Evolutionary conservation across 2,888 invertebrate genomes (phyloP), one percentile per base, ranked within the genome.

Genomic region (Polydrusus pterygomalis): DNA sequence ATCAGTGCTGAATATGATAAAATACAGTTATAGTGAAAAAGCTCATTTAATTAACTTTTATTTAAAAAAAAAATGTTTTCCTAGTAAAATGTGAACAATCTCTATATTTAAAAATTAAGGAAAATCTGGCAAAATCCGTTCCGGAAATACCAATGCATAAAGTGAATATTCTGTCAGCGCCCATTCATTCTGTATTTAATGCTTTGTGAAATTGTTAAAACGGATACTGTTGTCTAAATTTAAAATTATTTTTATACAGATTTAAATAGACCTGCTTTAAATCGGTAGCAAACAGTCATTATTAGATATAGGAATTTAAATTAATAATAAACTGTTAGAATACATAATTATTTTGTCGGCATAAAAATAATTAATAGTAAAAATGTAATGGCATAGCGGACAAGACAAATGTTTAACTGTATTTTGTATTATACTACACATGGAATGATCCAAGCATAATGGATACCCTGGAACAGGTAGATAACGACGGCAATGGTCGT

Each of bases 151-250:
- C 58, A 38, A 2, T 11, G 2, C 58, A 38, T 17, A 15, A n/a
- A n/a, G 7, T 56, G 56, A 25, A 34, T 34, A 60, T 38, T 38
- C 17, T 60, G 58, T 60, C 58, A 60, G 38, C 38, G 15, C 56
- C 15, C 15, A 60, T 60, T 60, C 58, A 60, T 60, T 17, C 15
- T 17, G 58, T 25, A 38, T 10, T 60, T 34, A 38, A 10, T 40
- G 58, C 3, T 38, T 38, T 60, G 38, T 38, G 38, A 60, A 60
- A 40, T 60, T 60, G 38, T 38, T 17, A 60, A n/a, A 60, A 38
- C 58, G 58, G 58, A 60, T 38, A n/a, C 38, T 17, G 11, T 7
- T 34, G 34, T 38, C 40, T 60, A 38, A 60, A 60, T 10, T 60
- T 60, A 60, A 60, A 38, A 15, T 34, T 7, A 34, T 56, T 15